phyloP scores from a whole-genome alignment of 2,888 invertebrate species.

The Sinhomidia bicolor region DNA sequence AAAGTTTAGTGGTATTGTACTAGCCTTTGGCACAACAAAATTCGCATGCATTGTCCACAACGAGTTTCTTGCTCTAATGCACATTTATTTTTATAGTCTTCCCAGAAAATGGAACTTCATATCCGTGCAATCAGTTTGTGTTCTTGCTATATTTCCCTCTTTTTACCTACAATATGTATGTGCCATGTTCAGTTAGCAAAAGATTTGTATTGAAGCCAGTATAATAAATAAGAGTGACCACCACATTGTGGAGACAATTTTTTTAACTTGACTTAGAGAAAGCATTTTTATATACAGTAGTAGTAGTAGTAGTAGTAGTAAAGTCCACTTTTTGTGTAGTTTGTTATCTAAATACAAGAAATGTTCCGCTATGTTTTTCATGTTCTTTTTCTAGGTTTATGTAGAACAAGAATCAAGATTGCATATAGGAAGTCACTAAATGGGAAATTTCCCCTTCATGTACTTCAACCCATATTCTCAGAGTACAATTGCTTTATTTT shows the following conservation, averaged over 20 bases:
- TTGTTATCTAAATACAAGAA: background rate
- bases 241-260: background rate
- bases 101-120: constrained; percentile 2
- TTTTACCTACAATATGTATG: background rate
- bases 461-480: background rate
- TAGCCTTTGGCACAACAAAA: constrained; percentile 18
- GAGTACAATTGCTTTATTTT: background rate
- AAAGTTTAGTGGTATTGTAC: background rate
- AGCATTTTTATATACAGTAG: too few species aligned
- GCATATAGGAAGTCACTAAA: constrained; percentile 30
- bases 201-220: constrained; percentile 19
- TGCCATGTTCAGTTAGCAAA: background rate
- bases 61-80: constrained; percentile 22
- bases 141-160: background rate
- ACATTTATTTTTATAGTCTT: background rate
- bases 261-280: background rate
- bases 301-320: too few species aligned
- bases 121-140: background rate
- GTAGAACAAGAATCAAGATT: constrained; percentile 38
- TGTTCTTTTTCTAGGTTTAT: background rate
- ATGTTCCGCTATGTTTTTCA: background rate
- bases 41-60: constrained; percentile 26
- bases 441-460: constrained; percentile 13
- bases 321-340: background rate
- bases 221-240: constrained; percentile 54